phyloP scores from a whole-genome alignment of 2,797 vertebrate species.

The Megaceryle alcyon region DNA sequence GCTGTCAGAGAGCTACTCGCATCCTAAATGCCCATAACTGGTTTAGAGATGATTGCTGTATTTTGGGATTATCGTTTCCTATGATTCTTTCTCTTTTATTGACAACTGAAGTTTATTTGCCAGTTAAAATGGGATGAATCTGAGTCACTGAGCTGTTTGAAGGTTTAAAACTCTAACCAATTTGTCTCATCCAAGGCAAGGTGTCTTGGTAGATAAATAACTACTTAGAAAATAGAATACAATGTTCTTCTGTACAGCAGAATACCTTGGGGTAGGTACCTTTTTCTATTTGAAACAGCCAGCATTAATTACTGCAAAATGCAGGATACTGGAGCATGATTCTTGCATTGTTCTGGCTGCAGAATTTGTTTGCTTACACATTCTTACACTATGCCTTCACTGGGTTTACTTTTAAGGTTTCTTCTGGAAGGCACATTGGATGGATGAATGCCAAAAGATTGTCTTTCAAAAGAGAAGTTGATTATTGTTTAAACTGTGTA shows the following conservation, averaged over 20 bases:
- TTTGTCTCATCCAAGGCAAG: not conserved
- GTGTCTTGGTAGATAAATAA: not conserved
- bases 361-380: not conserved
- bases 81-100: not conserved
- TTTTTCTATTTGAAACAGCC: not conserved
- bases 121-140: not conserved
- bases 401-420: not conserved
- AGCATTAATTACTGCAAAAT: not conserved
- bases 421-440: not conserved
- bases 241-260: not conserved
- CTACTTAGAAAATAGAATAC: not conserved
- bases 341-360: not conserved
- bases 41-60: not conserved
- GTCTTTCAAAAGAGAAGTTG: not conserved
- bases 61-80: not conserved
- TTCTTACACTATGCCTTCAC: not conserved
- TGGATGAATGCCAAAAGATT: not conserved
- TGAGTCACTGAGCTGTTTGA: not conserved
- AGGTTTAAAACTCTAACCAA: not conserved
- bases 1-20: fast-evolving
- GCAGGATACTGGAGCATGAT: not conserved
- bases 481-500: not conserved
- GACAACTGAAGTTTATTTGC: not conserved
- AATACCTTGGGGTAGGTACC: not conserved
- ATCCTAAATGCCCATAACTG: not conserved